Percentiles rank a stretch among this genome's conserved stretches.
Evolutionary conservation across 2,113 vertebrate genomes (phyloP).

Genomic region (Odobenus rosmarus): DNA sequence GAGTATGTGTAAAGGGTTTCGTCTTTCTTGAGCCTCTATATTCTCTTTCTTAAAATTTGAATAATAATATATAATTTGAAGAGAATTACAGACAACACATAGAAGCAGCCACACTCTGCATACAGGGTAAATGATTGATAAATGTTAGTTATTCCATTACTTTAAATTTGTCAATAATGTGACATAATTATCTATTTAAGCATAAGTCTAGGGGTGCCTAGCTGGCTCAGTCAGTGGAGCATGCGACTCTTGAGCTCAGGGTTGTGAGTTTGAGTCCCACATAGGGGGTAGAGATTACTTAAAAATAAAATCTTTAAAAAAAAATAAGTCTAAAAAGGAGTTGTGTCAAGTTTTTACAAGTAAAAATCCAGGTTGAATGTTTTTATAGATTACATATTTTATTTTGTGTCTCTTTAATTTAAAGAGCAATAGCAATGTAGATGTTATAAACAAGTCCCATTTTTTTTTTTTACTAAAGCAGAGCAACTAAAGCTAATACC

Average conservation of each 20-base stretch:
- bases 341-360: not conserved
- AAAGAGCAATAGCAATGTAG: not conserved
- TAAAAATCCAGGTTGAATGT: not conserved
- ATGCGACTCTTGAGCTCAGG: no score
- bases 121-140: not conserved
- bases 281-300: no score
- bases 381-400: not conserved
- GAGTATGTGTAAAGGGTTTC: not conserved
- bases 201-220: not conserved
- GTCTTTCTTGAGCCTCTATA: not conserved
- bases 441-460: not conserved
- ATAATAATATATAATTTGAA: not conserved
- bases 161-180: not conserved
- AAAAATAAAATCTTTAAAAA: no score
- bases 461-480: not conserved
- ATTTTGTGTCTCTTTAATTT: not conserved
- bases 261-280: no score
- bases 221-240: no score
- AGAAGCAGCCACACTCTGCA: rapidly evolving
- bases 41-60: not conserved
- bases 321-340: not conserved
- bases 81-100: not conserved
- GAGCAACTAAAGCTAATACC: not conserved
- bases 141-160: not conserved
- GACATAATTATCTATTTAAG: not conserved